Percentiles rank a stretch among this genome's conserved stretches.
These are phyloP conservation scores for Xestia rhomboidea DNA, from an alignment of 2,888 invertebrate species.

Conservation along the genomic window DNA sequence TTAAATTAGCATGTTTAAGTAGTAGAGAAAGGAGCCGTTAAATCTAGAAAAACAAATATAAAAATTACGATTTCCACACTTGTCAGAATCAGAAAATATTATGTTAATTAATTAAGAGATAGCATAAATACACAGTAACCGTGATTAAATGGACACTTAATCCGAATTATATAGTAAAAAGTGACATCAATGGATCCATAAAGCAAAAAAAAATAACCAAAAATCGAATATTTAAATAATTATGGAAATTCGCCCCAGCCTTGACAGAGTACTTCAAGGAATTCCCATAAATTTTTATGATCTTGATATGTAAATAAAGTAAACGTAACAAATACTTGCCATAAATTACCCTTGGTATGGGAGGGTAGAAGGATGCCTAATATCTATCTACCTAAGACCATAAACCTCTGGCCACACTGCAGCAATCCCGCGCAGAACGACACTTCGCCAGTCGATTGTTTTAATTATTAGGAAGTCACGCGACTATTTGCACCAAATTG, in stretches of 20 bases:
- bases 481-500: neutral
- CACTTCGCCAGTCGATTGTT: neutral
- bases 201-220: conserved; percentile 36
- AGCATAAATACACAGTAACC: conserved; percentile 10
- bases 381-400: neutral
- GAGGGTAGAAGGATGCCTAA: conserved; percentile 13
- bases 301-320: conserved; percentile 59
- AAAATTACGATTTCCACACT: conserved; percentile 14
- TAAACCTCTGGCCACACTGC: neutral
- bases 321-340: conserved; percentile 46
- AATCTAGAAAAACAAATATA: conserved; percentile 12
- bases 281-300: conserved; percentile 61
- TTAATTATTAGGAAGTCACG: neutral
- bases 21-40: conserved; percentile 2
- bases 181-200: conserved; percentile 22
- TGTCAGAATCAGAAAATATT: conserved; percentile 13
- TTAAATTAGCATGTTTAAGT: neutral
- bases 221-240: conserved; percentile 53
- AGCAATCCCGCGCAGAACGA: neutral
- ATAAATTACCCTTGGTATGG: conserved; percentile 40
- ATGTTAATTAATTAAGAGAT: conserved; percentile 23
- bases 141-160: conserved; percentile 18
- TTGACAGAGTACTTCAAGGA: conserved; percentile 61
- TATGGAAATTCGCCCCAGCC: conserved; percentile 59
- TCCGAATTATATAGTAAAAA: conserved; percentile 11